Percentiles rank a stretch among this genome's conserved stretches.
Evolutionary conservation across 2,888 invertebrate species (phyloP).

Genomic region (Spodoptera picta): DNA sequence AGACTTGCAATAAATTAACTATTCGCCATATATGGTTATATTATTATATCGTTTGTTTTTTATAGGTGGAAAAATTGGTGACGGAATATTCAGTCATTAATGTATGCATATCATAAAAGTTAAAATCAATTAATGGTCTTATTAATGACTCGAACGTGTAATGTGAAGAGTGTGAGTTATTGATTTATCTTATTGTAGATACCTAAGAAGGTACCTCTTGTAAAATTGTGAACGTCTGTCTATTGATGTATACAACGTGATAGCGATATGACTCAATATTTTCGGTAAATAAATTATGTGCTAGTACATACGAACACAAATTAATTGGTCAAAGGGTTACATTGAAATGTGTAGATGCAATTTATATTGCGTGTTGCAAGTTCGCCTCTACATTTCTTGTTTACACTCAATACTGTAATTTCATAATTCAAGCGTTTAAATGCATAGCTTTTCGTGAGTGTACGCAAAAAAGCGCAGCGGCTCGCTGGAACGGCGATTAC

Average conservation of each 20-base stretch:
- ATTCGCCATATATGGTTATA: too few species aligned
- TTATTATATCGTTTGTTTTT: too few species aligned
- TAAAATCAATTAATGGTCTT: too few species aligned
- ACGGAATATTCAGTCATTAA: too few species aligned
- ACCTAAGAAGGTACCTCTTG: neutral
- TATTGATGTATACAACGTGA: neutral
- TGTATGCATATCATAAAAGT: too few species aligned
- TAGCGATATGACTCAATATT: constrained; percentile 19
- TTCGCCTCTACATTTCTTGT: constrained; percentile 68
- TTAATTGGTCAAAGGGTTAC: constrained; percentile 34
- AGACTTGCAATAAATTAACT: too few species aligned
- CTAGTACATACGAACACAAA: constrained; percentile 16
- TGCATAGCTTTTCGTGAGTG: constrained; percentile 88
- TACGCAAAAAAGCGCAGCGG: constrained; percentile 78
- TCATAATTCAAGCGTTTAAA: constrained; percentile 89
- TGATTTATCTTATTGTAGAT: too few species aligned
- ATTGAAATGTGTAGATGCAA: constrained; percentile 25
- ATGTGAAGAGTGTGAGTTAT: too few species aligned
- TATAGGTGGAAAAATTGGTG: too few species aligned
- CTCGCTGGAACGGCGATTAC: constrained; percentile 84
- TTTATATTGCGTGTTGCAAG: constrained; percentile 43
- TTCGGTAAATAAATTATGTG: constrained; percentile 30
- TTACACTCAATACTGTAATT: constrained; percentile 87
- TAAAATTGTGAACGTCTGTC: constrained; percentile 10
- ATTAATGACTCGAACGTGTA: too few species aligned